phyloP scores from a whole-genome alignment of 2,113 vertebrate species.

The Stigmatopora argus region DNA sequence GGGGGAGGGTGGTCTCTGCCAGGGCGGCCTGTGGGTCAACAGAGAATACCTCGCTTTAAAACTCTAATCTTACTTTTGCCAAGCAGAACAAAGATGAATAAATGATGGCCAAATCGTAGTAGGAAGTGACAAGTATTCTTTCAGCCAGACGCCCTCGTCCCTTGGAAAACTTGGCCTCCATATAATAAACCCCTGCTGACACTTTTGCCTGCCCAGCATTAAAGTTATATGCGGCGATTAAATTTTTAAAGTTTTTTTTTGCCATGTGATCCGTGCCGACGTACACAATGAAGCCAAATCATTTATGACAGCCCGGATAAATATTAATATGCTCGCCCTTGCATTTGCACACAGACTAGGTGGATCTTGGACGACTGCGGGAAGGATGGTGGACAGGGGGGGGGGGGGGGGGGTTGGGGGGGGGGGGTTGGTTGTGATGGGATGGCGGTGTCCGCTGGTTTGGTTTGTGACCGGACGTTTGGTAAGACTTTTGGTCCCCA shows the following conservation, averaged over 20 bases:
- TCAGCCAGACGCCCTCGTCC: constrained; percentile 50
- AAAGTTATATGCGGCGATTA: constrained; percentile 98
- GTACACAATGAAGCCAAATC: constrained; percentile 91
- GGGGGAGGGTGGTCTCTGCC: constrained; percentile 95
- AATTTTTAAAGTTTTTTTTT: constrained; percentile 96
- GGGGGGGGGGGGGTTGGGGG: neutral
- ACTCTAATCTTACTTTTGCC: too few relatives aligned
- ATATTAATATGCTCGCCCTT: constrained; percentile 97
- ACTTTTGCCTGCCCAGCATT: constrained; percentile 89
- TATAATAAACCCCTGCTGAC: constrained; percentile 83
- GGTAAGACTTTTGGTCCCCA: too few relatives aligned
- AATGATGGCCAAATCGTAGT: neutral
- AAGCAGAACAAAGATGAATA: neutral
- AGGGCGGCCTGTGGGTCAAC: constrained; percentile 79
- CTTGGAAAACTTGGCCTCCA: constrained; percentile 84
- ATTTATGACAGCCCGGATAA: constrained; percentile 98
- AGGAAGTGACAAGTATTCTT: constrained; percentile 12
- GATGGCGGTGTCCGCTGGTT: neutral
- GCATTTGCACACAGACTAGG: constrained; percentile 87
- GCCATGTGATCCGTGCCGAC: constrained; percentile 88
- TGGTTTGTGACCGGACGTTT: too few relatives aligned
- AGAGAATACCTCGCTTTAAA: neutral
- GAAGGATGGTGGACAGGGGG: neutral
- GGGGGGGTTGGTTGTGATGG: too few relatives aligned
- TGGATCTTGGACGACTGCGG: constrained; percentile 80